Evolutionary conservation across 2,888 invertebrate genomes (phyloP).

Genomic region (Mellilla xanthometata): DNA sequence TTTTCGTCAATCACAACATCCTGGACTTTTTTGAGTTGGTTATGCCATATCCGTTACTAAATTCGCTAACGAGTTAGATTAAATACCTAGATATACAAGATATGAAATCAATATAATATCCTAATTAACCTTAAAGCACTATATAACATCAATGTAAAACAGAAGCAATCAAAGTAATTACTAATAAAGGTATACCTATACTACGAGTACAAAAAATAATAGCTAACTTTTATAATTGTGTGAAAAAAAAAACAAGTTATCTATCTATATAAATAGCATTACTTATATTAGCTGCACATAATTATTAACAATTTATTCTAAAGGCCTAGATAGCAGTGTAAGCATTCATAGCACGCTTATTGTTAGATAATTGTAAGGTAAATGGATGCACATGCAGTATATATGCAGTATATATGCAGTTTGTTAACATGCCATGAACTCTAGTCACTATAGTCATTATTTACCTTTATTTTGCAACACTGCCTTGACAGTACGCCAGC

Average conservation of each 20-base stretch:
- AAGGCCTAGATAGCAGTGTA: conserved; percentile 10
- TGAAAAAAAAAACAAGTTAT: too few species aligned
- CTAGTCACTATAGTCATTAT: conserved; percentile 13
- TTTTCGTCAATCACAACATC: conserved; percentile 11
- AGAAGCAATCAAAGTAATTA: too few species aligned
- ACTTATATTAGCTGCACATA: too few species aligned
- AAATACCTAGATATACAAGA: background rate
- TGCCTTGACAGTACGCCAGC: conserved; percentile 11
- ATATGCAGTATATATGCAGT: too few species aligned
- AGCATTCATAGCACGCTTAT: conserved; percentile 15
- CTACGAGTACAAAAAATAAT: too few species aligned
- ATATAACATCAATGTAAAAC: too few species aligned
- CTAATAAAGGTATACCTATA: too few species aligned
- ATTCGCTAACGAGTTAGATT: conserved; percentile 10
- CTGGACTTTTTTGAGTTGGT: conserved; percentile 12
- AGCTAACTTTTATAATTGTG: too few species aligned
- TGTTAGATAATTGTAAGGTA: conserved; percentile 21
- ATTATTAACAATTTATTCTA: conserved; percentile 7
- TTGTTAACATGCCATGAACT: conserved; percentile 21
- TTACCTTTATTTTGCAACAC: conserved; percentile 19
- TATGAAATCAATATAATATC: too few species aligned
- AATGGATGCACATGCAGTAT: conserved; percentile 15
- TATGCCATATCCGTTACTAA: conserved; percentile 9
- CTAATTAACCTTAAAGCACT: too few species aligned
- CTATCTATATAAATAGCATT: too few species aligned